Conservation (phyloP, 2,888 invertebrate species). For the Drosophila macrothrix region DNA sequence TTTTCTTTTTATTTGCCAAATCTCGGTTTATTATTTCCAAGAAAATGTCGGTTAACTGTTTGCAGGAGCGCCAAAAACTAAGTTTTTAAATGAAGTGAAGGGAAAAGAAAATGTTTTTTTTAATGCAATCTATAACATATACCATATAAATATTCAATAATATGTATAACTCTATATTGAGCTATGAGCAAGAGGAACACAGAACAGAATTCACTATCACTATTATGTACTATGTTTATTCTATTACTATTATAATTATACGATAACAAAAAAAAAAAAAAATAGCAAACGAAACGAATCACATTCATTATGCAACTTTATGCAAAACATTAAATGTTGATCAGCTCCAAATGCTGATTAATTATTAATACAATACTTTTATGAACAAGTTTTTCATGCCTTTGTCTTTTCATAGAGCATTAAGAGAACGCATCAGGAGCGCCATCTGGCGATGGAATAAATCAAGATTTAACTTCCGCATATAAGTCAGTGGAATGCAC, state of each 20-base stretch:
- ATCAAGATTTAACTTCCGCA: slow-evolving; percentile 16
- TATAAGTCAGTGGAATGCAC: slow-evolving; percentile 16
- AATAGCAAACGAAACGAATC: slow-evolving; percentile 58
- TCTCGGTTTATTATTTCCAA: slow-evolving; percentile 16
- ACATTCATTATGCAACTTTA: slow-evolving; percentile 56
- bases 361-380: slow-evolving; percentile 26
- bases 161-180: slow-evolving; percentile 54
- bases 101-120: slow-evolving; percentile 45
- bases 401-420: slow-evolving; percentile 7
- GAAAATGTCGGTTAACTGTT: slow-evolving; percentile 25
- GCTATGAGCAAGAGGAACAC: slow-evolving; percentile 14
- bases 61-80: slow-evolving; percentile 36
- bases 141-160: slow-evolving; percentile 55
- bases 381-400: neutral
- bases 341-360: slow-evolving; percentile 24
- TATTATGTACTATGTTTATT: slow-evolving; percentile 75
- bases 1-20: slow-evolving; percentile 9
- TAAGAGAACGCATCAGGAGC: slow-evolving; percentile 20
- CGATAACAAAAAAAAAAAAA: slow-evolving; percentile 39
- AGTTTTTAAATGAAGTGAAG: slow-evolving; percentile 40
- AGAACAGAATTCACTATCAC: slow-evolving; percentile 50
- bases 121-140: slow-evolving; percentile 49
- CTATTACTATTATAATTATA: slow-evolving; percentile 57
- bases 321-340: slow-evolving; percentile 37
- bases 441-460: slow-evolving; percentile 19